Base-by-base conservation (phyloP, 2,113 vertebrate species). In the Pelmatolapia mariae region DNA sequence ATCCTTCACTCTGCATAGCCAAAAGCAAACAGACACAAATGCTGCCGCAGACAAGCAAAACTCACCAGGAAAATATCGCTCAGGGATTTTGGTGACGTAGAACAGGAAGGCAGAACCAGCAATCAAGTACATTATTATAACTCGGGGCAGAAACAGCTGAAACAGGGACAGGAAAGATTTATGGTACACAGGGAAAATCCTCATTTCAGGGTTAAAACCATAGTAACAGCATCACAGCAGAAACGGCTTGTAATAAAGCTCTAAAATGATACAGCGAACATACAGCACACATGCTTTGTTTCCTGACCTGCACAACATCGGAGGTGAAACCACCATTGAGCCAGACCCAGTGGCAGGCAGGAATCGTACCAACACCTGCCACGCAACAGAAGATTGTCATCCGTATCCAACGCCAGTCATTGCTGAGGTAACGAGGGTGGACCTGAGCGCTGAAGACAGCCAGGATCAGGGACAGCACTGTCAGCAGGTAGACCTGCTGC, bases 11-110 rank as follows among this genome's bases (percentile, higher is more conserved):
- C n/a, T 43, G 38, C 38, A 71, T 16, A 43, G 38, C 38, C 13
- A 73, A 73, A 45, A 26, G 7, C 38, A 73, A 45, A 73, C 13
- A 45, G 68, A 73, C 22, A 29, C 22, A 73, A 73, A 73, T 73
- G 68, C 22, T 73, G 38, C 15, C 3, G 38, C 33, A 81, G 26
- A 80, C 4, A 7, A 83, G 11, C 29, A 86, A 26, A 61, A 53
- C 96, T 90, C 94, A 99, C 99, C 99, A 96, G 99, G 98, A 90
- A 99, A 99, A 91, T 98, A 99, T 80, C 98, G 97, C 90, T 99
- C 99, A 53, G 99, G 99, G 90, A 99, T 97, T 96, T 99, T 99
- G 94, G 98, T 98, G 96, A 98, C 96, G 84, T 99, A 99, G 96
- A 99, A 98, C 52, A 99, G 93, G 95, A 99, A 99, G 83, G 98